Evolutionary conservation across 2,113 vertebrate species (phyloP), one percentile per base, ranked within the genome.

Genomic region (Eudorcas thomsonii): DNA sequence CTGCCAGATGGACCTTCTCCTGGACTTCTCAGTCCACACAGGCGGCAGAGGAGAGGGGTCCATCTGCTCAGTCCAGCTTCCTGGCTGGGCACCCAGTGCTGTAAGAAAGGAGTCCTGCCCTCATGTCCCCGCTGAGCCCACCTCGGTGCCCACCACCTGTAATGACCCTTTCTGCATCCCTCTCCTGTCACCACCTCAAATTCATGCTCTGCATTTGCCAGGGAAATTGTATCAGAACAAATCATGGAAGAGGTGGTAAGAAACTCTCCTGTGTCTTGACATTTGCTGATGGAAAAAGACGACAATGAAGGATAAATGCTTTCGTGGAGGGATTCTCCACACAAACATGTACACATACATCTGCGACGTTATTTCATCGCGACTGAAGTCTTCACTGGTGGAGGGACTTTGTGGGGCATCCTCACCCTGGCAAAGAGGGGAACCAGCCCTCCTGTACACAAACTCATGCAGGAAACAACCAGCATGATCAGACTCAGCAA

Each of bases 131-230:
- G 13, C 43, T 36, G 8, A 88, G 28, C 3, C 64, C 36, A 55
- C 30, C 11, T 2, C 0, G 0, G 26, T 43, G 28, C 19, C 62
- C 19, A 11, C 2, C 1, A 0, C 30, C 36, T 28, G 26, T 7
- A 6, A 82, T 2, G 3, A 4, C 21, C 74, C 15, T 33, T 45
- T 74, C 11, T 55, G 43, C 36, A 5, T 19, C 25, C 48, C 19
- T 81, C 57, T n/a, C 11, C 5, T 19, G 11, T 3, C 25, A 45
- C 48, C 26, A 62, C 5, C 26, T 95, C 43, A 19, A 33, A 64
- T 6, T 43, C 81, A 25, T 33, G 16, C 16, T 93, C n/a, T 85
- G 6, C 10, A 26, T 57, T 88, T 48, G 26, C 11, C 54, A 3
- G 7, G 74, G 67, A 21, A 71, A 7, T 3, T 16, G 26, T 50